Conservation (phyloP, 2,888 invertebrate genomes). For the Clitarchus hookeri region DNA sequence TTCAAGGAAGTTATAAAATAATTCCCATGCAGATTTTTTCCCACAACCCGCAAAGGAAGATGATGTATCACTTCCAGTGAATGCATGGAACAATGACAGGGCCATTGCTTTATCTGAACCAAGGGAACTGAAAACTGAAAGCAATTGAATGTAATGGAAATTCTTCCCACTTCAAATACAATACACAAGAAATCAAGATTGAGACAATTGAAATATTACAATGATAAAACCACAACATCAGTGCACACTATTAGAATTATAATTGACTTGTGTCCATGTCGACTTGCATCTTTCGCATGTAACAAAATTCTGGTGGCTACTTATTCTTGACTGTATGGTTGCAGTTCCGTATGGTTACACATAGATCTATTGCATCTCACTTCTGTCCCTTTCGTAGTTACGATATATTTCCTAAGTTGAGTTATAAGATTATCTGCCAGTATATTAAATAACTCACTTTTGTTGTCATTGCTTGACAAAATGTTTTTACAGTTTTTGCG, state of each 20-base stretch:
- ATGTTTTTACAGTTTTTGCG: background rate
- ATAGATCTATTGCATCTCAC: background rate
- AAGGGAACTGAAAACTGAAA: background rate
- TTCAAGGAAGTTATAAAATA: background rate
- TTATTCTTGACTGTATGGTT: constrained; percentile 6
- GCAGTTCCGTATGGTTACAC: background rate
- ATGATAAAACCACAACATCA: background rate
- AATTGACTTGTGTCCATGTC: constrained; percentile 1
- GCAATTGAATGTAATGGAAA: background rate
- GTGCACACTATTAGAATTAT: background rate
- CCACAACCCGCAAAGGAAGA: background rate
- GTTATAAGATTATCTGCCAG: background rate
- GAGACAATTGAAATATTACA: background rate
- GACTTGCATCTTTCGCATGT: background rate
- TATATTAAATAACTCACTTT: background rate
- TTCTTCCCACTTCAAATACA: background rate
- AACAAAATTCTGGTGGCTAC: constrained; percentile 1
- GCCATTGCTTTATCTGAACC: background rate
- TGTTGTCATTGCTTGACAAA: background rate
- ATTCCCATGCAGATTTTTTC: background rate
- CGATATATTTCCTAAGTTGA: background rate
- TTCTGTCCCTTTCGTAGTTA: background rate
- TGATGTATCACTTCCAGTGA: background rate
- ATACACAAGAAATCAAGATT: background rate
- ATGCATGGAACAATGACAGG: background rate